Conservation (phyloP, 2,113 vertebrate genomes). For the Eudyptes chrysolophus region DNA sequence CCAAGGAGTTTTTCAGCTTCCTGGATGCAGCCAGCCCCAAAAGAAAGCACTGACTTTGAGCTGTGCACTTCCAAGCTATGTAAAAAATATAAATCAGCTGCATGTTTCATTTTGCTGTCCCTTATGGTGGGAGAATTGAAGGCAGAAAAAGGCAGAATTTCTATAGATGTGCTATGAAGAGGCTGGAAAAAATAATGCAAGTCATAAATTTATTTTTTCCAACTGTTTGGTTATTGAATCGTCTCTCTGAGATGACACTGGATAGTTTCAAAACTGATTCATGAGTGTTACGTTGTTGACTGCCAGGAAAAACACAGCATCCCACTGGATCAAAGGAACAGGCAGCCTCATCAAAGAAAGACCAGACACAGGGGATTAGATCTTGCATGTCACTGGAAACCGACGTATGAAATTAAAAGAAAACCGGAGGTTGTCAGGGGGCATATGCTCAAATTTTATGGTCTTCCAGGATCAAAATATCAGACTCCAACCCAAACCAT, state of each 20-base stretch:
- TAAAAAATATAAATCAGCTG: not conserved
- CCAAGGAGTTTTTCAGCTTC: not conserved
- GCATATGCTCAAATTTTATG: not conserved
- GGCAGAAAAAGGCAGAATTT: not conserved
- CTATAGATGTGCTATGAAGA: not conserved
- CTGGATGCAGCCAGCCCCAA: not conserved
- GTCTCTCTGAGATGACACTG: constrained; percentile 19
- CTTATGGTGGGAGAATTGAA: not conserved
- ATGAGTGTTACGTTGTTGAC: not conserved
- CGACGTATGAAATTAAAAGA: constrained; percentile 11
- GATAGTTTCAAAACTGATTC: constrained; percentile 32
- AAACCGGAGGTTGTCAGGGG: not conserved
- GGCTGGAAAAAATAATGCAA: not conserved
- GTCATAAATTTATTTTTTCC: not conserved
- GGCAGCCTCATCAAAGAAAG: constrained; percentile 44
- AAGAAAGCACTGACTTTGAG: not conserved
- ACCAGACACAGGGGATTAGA: constrained; percentile 25
- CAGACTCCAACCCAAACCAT: not conserved
- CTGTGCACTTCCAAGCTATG: not conserved
- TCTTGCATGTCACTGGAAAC: not conserved
- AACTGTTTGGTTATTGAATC: not conserved
- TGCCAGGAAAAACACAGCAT: constrained; percentile 5
- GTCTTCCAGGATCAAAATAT: not conserved
- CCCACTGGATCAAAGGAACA: constrained; percentile 57
- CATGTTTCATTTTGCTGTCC: not conserved